Evolutionary conservation across 2,113 vertebrate species (phyloP).

Genomic region (Callipepla californica): DNA sequence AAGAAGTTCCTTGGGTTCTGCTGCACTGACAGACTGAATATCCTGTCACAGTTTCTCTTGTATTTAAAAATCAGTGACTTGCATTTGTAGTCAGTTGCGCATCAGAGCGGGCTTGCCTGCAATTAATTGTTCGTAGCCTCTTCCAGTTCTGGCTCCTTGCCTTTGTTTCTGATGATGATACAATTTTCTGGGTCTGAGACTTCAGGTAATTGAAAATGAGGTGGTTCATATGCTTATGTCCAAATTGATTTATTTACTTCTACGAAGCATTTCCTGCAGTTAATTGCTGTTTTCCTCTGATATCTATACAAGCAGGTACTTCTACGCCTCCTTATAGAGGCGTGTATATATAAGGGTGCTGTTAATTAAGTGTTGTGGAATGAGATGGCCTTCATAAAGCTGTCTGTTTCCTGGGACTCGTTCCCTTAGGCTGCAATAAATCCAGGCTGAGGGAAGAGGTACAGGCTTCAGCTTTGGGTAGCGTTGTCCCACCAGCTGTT

Average conservation of each 20-base stretch:
- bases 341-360: neutral
- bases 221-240: neutral
- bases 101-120: neutral
- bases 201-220: neutral
- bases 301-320: neutral
- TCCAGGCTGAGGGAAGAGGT: neutral
- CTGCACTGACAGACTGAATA: neutral
- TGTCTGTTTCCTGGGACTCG: slow-evolving; percentile 21
- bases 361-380: slow-evolving; percentile 3
- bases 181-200: neutral
- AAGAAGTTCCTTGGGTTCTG: slow-evolving; percentile 25
- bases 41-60: neutral
- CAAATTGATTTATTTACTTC: neutral
- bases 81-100: slow-evolving; percentile 21
- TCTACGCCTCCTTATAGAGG: neutral
- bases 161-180: neutral
- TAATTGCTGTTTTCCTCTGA: neutral
- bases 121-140: slow-evolving; percentile 20
- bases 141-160: neutral
- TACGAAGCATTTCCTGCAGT: neutral
- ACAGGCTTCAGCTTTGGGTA: neutral
- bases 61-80: slow-evolving; percentile 58
- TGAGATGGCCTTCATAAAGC: slow-evolving; percentile 51
- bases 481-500: slow-evolving; percentile 29
- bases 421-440: slow-evolving; percentile 11